Evolutionary conservation across 2,888 invertebrate genomes (phyloP), one percentile per base, ranked within the genome.

Genomic region (Ganaspis brasiliensis): DNA sequence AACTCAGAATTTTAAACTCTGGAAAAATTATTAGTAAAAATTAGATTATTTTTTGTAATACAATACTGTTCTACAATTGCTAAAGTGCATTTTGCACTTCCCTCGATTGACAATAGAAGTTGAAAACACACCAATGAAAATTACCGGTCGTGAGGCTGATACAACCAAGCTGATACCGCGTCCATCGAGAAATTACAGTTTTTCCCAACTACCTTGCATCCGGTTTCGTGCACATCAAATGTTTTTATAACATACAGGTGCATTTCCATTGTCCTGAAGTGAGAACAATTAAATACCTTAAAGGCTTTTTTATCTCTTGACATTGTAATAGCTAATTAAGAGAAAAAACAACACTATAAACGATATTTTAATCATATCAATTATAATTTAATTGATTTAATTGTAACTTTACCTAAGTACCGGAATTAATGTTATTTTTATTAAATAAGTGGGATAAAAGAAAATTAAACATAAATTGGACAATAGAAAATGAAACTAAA

Each of bases 171-270:
- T 21, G 61, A 63, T 63, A 63, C 37, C 52, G 52, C 52, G 19
- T 63, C 37, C 21, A 63, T 63, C 37, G 4, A 40, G 37, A 61
- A 61, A 61, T 61, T 35, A 61, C 31, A 37, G 63, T 63, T 63
- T 63, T 63, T 63, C 37, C 37, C 19, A 21, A 63, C 35, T 63
- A 21, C 63, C 14, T 0, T 19, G 63, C 63, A 40, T 63, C 63
- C 63, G 19, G 63, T 63, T 63, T 63, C 63, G 40, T 63, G 63
- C 14, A 37, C 63, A 21, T 40, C 6, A 40, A 63, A 63, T 63
- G 63, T 63, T 63, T 63, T 63, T 40, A 37, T 40, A 63, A 40
- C 37, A 63, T 63, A 14, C n/a, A 63, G 63, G 21, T 63, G 40
- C 40, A 40, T 40, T 63, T 63, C 63, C 40, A 63, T 63, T 63